Evolutionary conservation across 2,113 vertebrate species (phyloP), one percentile per base, ranked within the genome.

Genomic region (Aptenodytes patagonicus): DNA sequence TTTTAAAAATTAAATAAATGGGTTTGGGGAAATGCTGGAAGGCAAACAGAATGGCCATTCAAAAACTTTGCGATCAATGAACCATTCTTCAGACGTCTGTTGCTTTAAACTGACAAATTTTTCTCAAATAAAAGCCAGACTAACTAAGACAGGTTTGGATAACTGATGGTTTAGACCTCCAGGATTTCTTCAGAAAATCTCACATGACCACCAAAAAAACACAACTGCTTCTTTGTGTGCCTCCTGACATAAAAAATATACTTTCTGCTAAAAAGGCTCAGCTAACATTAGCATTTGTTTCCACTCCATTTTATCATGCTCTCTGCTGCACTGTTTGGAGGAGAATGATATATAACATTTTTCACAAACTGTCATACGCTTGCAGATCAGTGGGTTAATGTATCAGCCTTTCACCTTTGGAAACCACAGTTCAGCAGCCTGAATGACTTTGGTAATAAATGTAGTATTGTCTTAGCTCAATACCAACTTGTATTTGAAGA

Each of bases 371-470:
- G 86, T 68, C 96, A 93, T 11, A 68, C 0, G 0, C 83, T 42
- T 62, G 83, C 65, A 89, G 89, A 96, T 92, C 90, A 84, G 72
- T 78, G 86, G 89, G 92, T 95, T 96, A 92, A 96, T 87, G 77
- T 76, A 87, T 93, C 94, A 83, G 95, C 89, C 92, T 89, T 95
- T 97, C 94, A 96, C 95, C 96, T 97, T 47, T 82, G 77, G 83
- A 92, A 96, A 95, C 83, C 90, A 79, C 57, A 97, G 89, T 81
- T 91, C 94, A 95, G 84, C 93, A 95, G 89, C 38, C 89, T 82
- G 89, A 90, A 94, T 91, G 89, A 89, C 92, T 76, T 8, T 15
- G 38, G 89, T 82, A 87, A 93, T 96, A 97, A 97, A 89, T 26
- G 83, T 51, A 36, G 72, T 9, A 95, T 97, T 97, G 94, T 94